These are phyloP conservation scores for Raja brachyura DNA, from an alignment of 2,113 vertebrate genomes.

Conservation along the genomic window DNA sequence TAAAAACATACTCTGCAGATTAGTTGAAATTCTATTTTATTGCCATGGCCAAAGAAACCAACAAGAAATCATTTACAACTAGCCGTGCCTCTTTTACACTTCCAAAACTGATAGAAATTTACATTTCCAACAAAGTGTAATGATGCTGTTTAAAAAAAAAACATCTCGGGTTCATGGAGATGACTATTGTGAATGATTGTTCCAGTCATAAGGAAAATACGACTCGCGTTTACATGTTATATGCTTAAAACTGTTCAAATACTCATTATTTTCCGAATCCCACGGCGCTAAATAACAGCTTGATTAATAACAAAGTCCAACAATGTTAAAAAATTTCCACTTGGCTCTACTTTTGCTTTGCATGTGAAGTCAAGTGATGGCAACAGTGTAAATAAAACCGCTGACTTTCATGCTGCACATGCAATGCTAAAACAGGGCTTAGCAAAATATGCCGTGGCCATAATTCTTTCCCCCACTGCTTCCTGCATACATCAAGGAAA, in stretches of 20 bases:
- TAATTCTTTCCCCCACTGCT: neutral
- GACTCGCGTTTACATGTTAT: neutral
- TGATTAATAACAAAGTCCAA: neutral
- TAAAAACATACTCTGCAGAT: no score
- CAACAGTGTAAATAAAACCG: neutral
- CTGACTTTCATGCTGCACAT: neutral
- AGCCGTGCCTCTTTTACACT: no score
- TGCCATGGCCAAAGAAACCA: no score
- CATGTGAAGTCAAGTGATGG: neutral
- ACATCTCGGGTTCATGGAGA: neutral
- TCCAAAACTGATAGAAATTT: no score
- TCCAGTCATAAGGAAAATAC: neutral
- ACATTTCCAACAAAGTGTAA: no score
- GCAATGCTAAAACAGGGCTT: neutral
- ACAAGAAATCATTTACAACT: no score
- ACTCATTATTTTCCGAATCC: neutral
- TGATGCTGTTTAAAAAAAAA: neutral
- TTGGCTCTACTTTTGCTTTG: neutral
- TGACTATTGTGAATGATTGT: neutral
- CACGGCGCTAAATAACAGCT: neutral
- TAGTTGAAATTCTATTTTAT: no score
- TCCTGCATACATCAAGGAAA: neutral
- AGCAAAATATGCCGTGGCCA: neutral
- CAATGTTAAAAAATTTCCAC: constrained; percentile 1
- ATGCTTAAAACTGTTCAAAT: neutral